Evolutionary conservation across 2,888 invertebrate genomes (phyloP).

Genomic region (Deladenus siricidicola): DNA sequence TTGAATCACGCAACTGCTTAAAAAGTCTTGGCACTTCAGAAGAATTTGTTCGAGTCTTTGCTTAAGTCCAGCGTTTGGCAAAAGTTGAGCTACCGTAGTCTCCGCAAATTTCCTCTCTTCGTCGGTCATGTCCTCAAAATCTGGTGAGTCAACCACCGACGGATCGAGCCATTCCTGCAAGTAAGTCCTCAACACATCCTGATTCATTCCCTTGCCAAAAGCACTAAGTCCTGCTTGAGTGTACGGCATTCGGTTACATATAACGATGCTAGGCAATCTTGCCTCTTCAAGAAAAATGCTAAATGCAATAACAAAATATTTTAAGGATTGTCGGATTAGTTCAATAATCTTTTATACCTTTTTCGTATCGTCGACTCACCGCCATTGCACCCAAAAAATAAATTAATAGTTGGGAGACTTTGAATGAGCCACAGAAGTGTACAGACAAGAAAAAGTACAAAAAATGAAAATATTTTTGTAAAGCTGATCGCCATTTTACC

Average conservation of each 20-base stretch:
- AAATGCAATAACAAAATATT: too few species aligned
- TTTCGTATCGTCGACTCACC: conserved; percentile 2
- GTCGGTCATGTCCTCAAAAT: conserved; percentile 1
- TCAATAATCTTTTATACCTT: background rate
- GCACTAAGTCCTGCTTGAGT: conserved; percentile 22
- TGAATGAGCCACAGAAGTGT: conserved; percentile 11
- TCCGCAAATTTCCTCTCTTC: conserved; percentile 12
- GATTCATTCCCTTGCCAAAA: conserved; percentile 10
- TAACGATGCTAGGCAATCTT: conserved; percentile 15
- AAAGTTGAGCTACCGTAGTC: conserved; percentile 8
- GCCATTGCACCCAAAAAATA: conserved; percentile 7
- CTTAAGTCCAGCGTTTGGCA: conserved; percentile 16
- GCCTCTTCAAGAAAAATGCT: conserved; percentile 15
- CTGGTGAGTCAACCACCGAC: conserved; percentile 5
- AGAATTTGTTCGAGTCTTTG: conserved; percentile 22
- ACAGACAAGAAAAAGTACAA: conserved; percentile 8
- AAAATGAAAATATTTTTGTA: background rate
- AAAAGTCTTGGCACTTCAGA: conserved; percentile 21
- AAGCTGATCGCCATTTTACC: background rate
- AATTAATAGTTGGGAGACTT: conserved; percentile 11
- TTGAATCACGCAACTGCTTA: conserved; percentile 13
- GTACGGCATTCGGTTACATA: conserved; percentile 23
- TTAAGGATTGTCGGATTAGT: background rate
- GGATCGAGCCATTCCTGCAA: conserved; percentile 23
- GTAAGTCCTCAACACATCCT: conserved; percentile 13